Conservation (phyloP, 2,888 invertebrate species). For the Calephelis perditalis region DNA sequence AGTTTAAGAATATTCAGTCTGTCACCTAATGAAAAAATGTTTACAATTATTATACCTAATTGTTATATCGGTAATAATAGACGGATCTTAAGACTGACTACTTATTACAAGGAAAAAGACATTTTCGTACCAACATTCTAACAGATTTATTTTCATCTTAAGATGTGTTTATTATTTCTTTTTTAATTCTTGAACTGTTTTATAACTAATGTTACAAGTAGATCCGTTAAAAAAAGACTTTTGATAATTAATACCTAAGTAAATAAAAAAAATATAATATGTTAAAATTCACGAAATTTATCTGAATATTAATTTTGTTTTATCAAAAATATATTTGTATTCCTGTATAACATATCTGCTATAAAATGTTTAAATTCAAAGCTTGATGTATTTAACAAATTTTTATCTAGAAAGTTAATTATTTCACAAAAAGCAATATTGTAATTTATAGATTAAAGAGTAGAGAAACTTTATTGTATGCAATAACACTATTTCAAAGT, state of each 20-base stretch:
- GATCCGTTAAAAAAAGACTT: constrained; percentile 1
- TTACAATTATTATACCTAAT: constrained; percentile 33
- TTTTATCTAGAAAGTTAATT: constrained; percentile 3
- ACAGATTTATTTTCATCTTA: constrained; percentile 42
- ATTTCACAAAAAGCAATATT: constrained; percentile 5
- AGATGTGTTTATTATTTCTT: constrained; percentile 64
- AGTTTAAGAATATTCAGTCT: constrained; percentile 12
- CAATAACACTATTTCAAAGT: constrained; percentile 7
- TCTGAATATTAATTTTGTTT: not conserved
- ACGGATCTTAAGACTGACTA: constrained; percentile 69
- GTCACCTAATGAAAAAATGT: constrained; percentile 31
- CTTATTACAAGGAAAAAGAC: constrained; percentile 28
- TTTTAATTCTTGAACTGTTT: not conserved
- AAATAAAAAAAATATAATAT: not conserved
- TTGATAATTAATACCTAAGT: constrained; percentile 6
- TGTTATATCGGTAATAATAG: constrained; percentile 53
- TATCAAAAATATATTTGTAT: not conserved
- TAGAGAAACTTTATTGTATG: constrained; percentile 1
- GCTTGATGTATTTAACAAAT: not conserved
- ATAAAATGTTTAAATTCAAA: constrained; percentile 7
- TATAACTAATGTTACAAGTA: constrained; percentile 4
- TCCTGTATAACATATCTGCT: constrained; percentile 7
- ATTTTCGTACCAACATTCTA: not conserved
- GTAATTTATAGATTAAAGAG: constrained; percentile 4
- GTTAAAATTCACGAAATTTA: not conserved